Evolutionary conservation across 1,140 invertebrate genomes (phyloP), one percentile per base, ranked within the genome.

Genomic region (Panulirus ornatus): DNA sequence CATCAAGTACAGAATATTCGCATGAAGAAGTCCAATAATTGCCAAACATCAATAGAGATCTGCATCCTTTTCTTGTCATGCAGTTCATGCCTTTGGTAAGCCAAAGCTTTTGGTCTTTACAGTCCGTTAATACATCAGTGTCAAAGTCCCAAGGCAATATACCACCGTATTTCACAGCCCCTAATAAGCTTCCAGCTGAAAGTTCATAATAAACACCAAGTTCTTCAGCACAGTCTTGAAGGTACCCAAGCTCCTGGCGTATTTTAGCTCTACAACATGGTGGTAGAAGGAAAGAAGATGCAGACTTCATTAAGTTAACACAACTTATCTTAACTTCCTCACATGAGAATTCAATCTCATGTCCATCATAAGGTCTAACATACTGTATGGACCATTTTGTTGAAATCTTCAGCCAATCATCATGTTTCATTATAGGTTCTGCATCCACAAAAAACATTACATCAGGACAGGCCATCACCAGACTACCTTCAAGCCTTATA

Each of bases 61-160:
- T 22, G 54, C 91, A 51, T 6, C 54, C n/a, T 30, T 92, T 83
- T 66, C 81, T 47, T 38, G 1, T 27, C 54, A 76, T 36, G 84
- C 38, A 83, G 22, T 73, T 38, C 71, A 75, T 36, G 73, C 78
- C 71, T 73, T 87, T 78, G 22, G 75, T 70, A 44, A 51, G 92
- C 70, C 11, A 36, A 36, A 47, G 88, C 86, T 54, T 92, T 91
- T 38, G 78, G 76, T 71, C 88, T 82, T 51, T 78, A 42, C 89
- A 93, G 88, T 34, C n/a, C 19, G 54, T 66, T 66, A 84, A 66
- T 2, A 93, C 44, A 84, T 93, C 93, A 27, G 85, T 93, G 84
- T 93, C 93, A 30, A 92, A 76, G 88, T 93, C 93, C 93, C 93
- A 94, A 40, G 93, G 93, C 30, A 93, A 73, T 8, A 86, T 36